Percentiles rank a stretch among this genome's conserved stretches.
These are phyloP conservation scores for Sycophila sp. DNA, from an alignment of 1,140 invertebrate genomes.

Conservation along the genomic window DNA sequence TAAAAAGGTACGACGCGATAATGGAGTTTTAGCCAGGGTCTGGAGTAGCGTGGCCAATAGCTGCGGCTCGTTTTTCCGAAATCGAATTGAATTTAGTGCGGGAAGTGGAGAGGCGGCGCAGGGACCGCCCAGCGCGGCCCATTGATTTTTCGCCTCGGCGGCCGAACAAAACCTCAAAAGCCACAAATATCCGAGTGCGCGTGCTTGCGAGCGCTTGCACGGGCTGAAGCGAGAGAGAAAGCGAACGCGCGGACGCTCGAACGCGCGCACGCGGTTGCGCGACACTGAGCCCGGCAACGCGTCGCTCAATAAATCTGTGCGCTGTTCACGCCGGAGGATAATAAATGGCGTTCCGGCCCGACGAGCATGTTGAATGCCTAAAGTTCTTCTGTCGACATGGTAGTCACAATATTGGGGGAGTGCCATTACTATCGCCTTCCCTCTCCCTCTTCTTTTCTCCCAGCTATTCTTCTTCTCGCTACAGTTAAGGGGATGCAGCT, in stretches of 20 bases:
- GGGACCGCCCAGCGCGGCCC: background rate
- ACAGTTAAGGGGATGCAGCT: conserved; percentile 37
- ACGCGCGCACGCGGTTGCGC: conserved; percentile 44
- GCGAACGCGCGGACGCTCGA: background rate
- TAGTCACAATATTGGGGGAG: conserved; percentile 62
- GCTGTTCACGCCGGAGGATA: conserved; percentile 39
- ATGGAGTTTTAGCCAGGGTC: background rate
- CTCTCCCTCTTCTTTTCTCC: background rate
- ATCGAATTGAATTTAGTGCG: conserved; percentile 17
- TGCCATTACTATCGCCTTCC: conserved; percentile 28
- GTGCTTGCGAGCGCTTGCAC: background rate
- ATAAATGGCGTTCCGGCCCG: conserved; percentile 56
- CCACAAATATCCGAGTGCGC: conserved; percentile 47
- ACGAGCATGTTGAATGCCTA: conserved; percentile 51
- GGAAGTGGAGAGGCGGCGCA: background rate
- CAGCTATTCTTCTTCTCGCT: background rate
- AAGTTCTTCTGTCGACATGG: conserved; percentile 51
- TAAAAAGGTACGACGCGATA: conserved; percentile 26
- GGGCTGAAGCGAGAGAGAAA: background rate
- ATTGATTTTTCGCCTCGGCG: conserved; percentile 23
- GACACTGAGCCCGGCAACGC: conserved; percentile 44
- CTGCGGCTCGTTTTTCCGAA: background rate
- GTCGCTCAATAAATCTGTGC: conserved; percentile 49
- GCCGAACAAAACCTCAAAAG: conserved; percentile 54
- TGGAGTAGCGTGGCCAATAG: conserved; percentile 17